These are phyloP conservation scores for Centropyge bicolor DNA, from an alignment of 2,797 vertebrate genomes.

Conservation along the genomic window DNA sequence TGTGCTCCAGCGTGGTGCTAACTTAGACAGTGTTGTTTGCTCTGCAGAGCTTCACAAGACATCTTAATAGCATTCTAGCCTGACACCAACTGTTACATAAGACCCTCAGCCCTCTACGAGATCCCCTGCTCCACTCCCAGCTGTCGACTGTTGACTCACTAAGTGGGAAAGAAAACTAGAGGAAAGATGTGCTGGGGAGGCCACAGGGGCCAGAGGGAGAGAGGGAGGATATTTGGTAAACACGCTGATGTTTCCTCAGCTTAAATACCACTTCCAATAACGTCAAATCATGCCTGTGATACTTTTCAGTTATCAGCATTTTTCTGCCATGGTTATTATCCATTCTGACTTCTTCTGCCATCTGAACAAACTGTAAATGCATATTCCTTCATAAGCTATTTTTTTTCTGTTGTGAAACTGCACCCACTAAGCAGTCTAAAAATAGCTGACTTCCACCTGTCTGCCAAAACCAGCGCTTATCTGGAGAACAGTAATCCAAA, in stretches of 20 bases:
- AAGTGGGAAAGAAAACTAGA: slow-evolving; percentile 59
- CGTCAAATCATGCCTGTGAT: slow-evolving; percentile 34
- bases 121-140: slow-evolving; percentile 58
- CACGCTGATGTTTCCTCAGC: slow-evolving; percentile 48
- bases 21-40: slow-evolving; percentile 24
- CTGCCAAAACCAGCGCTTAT: slow-evolving; percentile 73
- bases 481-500: slow-evolving; percentile 69
- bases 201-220: not conserved
- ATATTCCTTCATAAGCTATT: slow-evolving; percentile 64
- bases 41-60: slow-evolving; percentile 54
- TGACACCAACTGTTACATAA: slow-evolving; percentile 70
- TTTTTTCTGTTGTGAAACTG: slow-evolving; percentile 58
- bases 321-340: slow-evolving; percentile 43
- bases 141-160: slow-evolving; percentile 71
- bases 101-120: slow-evolving; percentile 53
- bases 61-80: slow-evolving; percentile 69
- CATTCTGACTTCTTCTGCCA: slow-evolving; percentile 58
- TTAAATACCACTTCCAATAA: slow-evolving; percentile 52
- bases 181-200: slow-evolving; percentile 50
- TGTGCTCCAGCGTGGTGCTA: slow-evolving; percentile 8
- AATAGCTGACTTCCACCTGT: slow-evolving; percentile 76
- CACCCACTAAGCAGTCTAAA: slow-evolving; percentile 75
- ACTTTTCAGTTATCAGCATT: slow-evolving; percentile 61
- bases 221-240: slow-evolving; percentile 56
- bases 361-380: slow-evolving; percentile 68